phyloP scores from a whole-genome alignment of 1,140 invertebrate genomes.

The Antheraea pernyi region DNA sequence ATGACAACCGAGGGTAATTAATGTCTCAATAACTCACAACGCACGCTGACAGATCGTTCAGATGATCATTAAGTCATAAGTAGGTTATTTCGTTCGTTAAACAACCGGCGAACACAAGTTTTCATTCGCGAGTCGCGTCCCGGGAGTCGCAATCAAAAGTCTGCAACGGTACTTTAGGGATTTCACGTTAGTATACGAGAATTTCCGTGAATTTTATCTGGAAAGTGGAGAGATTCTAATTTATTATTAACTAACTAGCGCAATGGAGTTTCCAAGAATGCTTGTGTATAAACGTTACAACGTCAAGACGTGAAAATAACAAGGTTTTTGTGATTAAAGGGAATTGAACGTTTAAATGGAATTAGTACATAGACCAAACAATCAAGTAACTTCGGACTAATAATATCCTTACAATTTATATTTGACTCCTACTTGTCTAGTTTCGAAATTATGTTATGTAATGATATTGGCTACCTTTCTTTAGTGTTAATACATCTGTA shows the following conservation, averaged over 20 bases:
- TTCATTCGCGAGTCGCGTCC: slow-evolving; percentile 22
- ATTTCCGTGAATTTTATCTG: slow-evolving; percentile 25
- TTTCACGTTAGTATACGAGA: slow-evolving; percentile 33
- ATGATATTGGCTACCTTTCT: too few species aligned
- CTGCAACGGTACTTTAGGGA: slow-evolving; percentile 42
- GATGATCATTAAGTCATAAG: slow-evolving; percentile 30
- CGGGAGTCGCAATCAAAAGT: slow-evolving; percentile 43
- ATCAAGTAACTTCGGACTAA: too few species aligned
- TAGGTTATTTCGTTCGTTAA: slow-evolving; percentile 34
- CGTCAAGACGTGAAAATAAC: neutral
- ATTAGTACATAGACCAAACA: too few species aligned
- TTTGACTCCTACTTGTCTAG: too few species aligned
- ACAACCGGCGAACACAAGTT: slow-evolving; percentile 28
- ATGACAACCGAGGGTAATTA: slow-evolving; percentile 30
- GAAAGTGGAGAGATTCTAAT: slow-evolving; percentile 37
- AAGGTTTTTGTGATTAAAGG: neutral
- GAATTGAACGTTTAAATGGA: neutral
- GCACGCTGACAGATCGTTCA: slow-evolving; percentile 28
- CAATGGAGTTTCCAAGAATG: slow-evolving; percentile 21
- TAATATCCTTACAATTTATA: too few species aligned
- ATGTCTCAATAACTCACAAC: slow-evolving; percentile 35
- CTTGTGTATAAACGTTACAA: slow-evolving; percentile 3
- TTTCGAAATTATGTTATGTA: too few species aligned
- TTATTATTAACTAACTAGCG: slow-evolving; percentile 49
- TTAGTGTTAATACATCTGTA: too few species aligned